Percentiles rank a stretch among this genome's conserved stretches.
These are phyloP conservation scores for Ia io DNA, from an alignment of 2,113 vertebrate species.

Conservation along the genomic window DNA sequence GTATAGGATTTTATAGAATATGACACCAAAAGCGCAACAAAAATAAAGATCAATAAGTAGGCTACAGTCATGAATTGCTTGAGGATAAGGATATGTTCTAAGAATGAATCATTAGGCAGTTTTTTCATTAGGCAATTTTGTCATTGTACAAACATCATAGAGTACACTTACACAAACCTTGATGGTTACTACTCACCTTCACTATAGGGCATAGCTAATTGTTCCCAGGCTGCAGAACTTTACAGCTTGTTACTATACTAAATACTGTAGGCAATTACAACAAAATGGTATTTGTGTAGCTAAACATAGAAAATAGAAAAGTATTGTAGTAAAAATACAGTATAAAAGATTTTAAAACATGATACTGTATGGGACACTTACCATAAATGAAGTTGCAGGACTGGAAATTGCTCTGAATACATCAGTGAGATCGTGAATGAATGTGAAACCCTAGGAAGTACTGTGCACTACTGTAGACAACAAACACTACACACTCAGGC, in stretches of 20 bases:
- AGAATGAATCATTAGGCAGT: not conserved
- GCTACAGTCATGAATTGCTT: not conserved
- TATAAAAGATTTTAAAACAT: not conserved
- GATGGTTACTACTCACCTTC: not conserved
- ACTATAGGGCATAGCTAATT: not conserved
- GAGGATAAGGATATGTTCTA: not conserved
- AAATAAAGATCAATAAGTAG: not conserved
- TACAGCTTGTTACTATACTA: not conserved
- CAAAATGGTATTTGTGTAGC: not conserved
- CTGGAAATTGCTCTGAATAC: not conserved
- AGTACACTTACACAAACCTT: not conserved
- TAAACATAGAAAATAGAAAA: not conserved
- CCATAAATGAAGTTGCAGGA: not conserved
- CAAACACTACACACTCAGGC: not conserved
- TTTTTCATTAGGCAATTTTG: not conserved
- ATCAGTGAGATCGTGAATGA: not conserved
- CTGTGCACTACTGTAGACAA: not conserved
- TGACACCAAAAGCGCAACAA: not conserved
- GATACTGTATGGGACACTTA: not conserved
- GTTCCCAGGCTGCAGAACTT: too few relatives aligned
- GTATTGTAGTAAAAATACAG: not conserved
- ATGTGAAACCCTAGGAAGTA: not conserved
- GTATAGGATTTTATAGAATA: not conserved
- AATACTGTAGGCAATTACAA: not conserved
- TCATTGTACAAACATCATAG: not conserved